A percentile compares a stretch with the other conserved stretches of the same genome.
Conservation (phyloP, 2,888 invertebrate species). For the Mythimna vitellina region DNA sequence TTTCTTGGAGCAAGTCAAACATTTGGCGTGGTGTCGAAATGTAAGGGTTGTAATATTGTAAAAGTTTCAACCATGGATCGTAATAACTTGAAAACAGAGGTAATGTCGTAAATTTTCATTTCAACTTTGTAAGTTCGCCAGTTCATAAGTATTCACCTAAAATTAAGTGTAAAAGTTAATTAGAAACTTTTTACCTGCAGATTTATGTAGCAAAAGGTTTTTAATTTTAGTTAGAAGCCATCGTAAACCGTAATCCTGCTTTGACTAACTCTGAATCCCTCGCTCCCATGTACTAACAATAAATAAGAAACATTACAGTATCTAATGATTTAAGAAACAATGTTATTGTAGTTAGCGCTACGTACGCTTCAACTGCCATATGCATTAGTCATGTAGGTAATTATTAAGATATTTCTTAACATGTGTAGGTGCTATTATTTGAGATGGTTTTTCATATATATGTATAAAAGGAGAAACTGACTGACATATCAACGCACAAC, state of each 20-base stretch:
- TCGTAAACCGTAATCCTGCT: background rate
- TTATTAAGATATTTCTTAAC: background rate
- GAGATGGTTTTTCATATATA: background rate
- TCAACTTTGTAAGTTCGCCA: conserved; percentile 17
- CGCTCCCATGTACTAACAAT: too few relatives aligned
- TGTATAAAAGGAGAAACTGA: too few relatives aligned
- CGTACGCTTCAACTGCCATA: background rate
- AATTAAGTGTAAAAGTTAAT: conserved; percentile 32
- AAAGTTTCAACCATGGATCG: conserved; percentile 29
- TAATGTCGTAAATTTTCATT: conserved; percentile 21
- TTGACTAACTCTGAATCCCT: background rate
- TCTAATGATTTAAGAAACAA: too few relatives aligned
- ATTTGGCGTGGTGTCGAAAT: conserved; percentile 23
- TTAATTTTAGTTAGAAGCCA: background rate
- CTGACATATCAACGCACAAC: too few relatives aligned
- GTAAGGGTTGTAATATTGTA: conserved; percentile 28
- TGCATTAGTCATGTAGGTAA: background rate
- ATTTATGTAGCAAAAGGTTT: background rate
- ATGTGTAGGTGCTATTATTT: background rate
- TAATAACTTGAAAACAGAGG: conserved; percentile 19
- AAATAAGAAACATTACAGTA: background rate
- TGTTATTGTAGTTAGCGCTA: background rate
- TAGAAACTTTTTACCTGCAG: conserved; percentile 4
- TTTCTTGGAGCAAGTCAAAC: conserved; percentile 26
- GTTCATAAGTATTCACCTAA: conserved; percentile 3